Conservation (phyloP, 2,888 invertebrate species). For the Drosophila mettleri region DNA sequence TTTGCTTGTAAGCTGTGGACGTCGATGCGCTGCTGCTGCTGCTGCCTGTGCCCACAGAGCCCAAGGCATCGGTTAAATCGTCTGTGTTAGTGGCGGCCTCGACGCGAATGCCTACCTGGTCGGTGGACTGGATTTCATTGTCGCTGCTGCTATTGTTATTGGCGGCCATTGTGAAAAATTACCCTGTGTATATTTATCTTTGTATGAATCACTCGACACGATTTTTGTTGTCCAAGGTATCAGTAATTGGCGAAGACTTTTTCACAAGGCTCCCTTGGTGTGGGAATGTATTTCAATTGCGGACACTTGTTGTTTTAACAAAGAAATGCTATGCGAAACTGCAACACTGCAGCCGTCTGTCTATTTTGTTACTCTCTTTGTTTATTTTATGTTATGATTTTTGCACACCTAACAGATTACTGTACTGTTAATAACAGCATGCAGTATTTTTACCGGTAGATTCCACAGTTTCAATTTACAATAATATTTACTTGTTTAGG, state of each 20-base stretch:
- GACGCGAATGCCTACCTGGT: slow-evolving; percentile 72
- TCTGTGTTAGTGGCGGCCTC: slow-evolving; percentile 69
- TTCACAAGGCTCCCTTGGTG: background rate
- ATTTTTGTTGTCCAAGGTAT: slow-evolving; percentile 14
- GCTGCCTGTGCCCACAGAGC: slow-evolving; percentile 58
- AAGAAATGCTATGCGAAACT: slow-evolving; percentile 47
- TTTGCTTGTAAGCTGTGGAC: slow-evolving; percentile 43
- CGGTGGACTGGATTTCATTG: slow-evolving; percentile 59
- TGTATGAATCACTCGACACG: slow-evolving; percentile 65
- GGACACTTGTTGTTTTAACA: slow-evolving; percentile 36
- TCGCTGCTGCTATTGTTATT: slow-evolving; percentile 26
- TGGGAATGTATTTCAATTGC: background rate
- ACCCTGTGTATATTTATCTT: slow-evolving; percentile 15
- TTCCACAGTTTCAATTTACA: background rate
- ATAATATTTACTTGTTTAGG: background rate
- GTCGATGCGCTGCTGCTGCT: slow-evolving; percentile 23
- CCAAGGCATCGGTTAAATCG: slow-evolving; percentile 80
- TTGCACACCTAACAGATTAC: slow-evolving; percentile 15
- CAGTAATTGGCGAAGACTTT: background rate
- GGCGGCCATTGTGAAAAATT: slow-evolving; percentile 58
- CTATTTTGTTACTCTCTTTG: slow-evolving; percentile 43
- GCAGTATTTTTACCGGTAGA: slow-evolving; percentile 18
- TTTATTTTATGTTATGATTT: slow-evolving; percentile 33
- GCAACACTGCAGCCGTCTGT: slow-evolving; percentile 37
- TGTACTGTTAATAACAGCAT: slow-evolving; percentile 27